A percentile compares a stretch with the other conserved stretches of the same genome.
These are phyloP conservation scores for Caenorhabditis sp. DNA, from an alignment of 2,888 invertebrate genomes.

Conservation along the genomic window DNA sequence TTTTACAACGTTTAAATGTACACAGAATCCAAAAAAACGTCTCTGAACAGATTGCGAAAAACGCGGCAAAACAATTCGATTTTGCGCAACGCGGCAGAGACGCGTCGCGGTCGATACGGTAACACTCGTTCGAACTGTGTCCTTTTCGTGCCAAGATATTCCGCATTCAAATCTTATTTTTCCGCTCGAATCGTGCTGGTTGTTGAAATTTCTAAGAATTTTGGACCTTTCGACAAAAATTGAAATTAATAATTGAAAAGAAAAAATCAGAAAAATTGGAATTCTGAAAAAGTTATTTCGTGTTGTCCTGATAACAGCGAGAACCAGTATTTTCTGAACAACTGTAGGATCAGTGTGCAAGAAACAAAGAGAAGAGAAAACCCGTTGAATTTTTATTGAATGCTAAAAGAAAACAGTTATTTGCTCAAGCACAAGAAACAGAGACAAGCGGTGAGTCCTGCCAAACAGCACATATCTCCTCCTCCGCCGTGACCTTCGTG, in stretches of 20 bases:
- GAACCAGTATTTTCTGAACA: no score
- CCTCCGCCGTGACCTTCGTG: conserved; percentile 14
- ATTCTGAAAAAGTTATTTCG: no score
- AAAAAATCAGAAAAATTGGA: not conserved
- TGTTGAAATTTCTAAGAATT: no score
- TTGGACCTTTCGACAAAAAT: no score
- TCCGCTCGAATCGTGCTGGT: no score
- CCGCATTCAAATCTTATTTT: not conserved
- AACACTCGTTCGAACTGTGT: conserved; percentile 38
- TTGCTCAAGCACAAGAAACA: conserved; percentile 43
- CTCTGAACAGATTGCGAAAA: not conserved
- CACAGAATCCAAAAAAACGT: no score
- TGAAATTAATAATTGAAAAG: no score
- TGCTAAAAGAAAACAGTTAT: conserved; percentile 10
- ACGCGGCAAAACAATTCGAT: conserved; percentile 13
- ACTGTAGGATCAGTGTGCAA: no score
- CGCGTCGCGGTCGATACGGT: conserved; percentile 44
- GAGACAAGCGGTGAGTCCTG: conserved; percentile 41
- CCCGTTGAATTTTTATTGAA: conserved; percentile 6
- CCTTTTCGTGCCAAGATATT: not conserved
- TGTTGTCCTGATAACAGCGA: no score
- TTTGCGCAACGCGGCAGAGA: conserved; percentile 10
- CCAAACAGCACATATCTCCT: conserved; percentile 50
- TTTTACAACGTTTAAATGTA: no score
- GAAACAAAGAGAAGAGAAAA: no score